Conservation (phyloP, 2,888 invertebrate genomes). For the Xestia ashworthii region DNA sequence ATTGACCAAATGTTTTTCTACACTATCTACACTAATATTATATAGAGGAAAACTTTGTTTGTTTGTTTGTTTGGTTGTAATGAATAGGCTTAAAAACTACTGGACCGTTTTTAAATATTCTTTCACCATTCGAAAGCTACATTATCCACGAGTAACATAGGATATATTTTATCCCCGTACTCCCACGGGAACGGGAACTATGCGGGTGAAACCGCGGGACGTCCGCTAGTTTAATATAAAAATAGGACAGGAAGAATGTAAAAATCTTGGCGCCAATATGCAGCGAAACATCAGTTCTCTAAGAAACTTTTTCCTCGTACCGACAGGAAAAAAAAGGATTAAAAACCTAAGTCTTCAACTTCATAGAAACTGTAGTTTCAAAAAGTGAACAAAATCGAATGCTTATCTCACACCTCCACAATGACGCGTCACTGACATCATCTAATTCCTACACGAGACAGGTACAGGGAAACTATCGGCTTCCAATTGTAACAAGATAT, state of each 20-base stretch:
- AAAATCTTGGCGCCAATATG: conserved; percentile 19
- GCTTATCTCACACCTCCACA: conserved; percentile 39
- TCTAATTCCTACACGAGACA: conserved; percentile 51
- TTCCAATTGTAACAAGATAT: conserved; percentile 51
- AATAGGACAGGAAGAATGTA: neutral
- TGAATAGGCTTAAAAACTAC: too few relatives aligned
- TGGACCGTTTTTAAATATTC: too few relatives aligned
- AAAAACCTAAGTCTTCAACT: neutral
- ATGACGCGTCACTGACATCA: conserved; percentile 56
- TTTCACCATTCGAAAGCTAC: too few relatives aligned
- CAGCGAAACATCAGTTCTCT: neutral
- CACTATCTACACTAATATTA: too few relatives aligned
- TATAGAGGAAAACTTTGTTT: too few relatives aligned
- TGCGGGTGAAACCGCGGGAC: too few relatives aligned
- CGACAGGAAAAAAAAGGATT: neutral
- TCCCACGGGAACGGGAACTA: too few relatives aligned
- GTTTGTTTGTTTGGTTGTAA: too few relatives aligned
- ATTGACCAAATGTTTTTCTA: too few relatives aligned
- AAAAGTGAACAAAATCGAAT: conserved; percentile 34
- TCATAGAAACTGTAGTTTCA: neutral
- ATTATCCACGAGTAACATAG: too few relatives aligned
- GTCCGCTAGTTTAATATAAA: too few relatives aligned
- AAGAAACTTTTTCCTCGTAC: neutral
- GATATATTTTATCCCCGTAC: too few relatives aligned
- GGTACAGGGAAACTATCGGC: conserved; percentile 52